Evolutionary conservation across 2,888 invertebrate genomes (phyloP), one percentile per base, ranked within the genome.

Genomic region (Griposia aprilina): DNA sequence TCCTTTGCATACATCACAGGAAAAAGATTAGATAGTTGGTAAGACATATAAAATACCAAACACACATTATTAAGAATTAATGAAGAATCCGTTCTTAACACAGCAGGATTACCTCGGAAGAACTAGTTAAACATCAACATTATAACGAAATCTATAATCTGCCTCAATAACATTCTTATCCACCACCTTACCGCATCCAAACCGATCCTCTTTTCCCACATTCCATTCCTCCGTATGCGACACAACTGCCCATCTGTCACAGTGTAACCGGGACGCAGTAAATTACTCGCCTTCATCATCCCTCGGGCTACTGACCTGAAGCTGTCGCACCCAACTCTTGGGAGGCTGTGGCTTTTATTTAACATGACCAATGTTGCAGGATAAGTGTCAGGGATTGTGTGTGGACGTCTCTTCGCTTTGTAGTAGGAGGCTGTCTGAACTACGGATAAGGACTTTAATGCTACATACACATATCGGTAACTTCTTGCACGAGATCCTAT

Each of bases 261-360:
- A 89, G 92, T 83, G 91, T 90, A 92, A 91, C 92, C 90, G 94
- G 91, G 92, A 91, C 92, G 90, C 93, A 93, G 95, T 96, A 95
- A 95, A 95, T 96, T 95, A 95, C 95, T 90, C 87, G 94, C 95
- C 95, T 95, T 94, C 95, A 93, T 95, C 95, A 95, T 94, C 93
- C 94, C 93, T 85, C 89, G 90, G 93, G 91, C 90, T 88, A 90
- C 90, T 93, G 94, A 92, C 94, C 94, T 92, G 92, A 83, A 84
- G 88, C 90, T 88, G 89, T 89, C 90, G 84, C 89, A 88, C 86
- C 86, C 80, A 82, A 83, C 82, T 87, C 85, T 83, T 82, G 80
- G 85, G 80, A 89, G 85, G 83, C 90, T 87, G 90, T 82, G 86
- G 91, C 88, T 90, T 92, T 92, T 92, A 91, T 93, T 90, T 89